phyloP scores from a whole-genome alignment of 2,113 vertebrate species.

The Beaufortia kweichowensis region DNA sequence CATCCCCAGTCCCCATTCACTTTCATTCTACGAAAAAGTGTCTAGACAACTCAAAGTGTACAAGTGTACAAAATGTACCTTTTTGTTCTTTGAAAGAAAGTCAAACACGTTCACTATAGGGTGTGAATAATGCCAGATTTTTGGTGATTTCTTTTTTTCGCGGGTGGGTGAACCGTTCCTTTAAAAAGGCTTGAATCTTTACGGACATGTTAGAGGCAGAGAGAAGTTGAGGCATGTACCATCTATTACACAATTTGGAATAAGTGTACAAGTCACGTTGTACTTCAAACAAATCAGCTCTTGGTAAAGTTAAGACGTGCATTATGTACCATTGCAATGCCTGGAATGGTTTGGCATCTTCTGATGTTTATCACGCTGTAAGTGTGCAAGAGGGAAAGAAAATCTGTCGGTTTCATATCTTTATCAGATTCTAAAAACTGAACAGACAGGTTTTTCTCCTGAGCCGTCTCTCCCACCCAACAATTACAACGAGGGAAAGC shows the following conservation, averaged over 20 bases:
- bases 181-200: neutral
- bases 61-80: no score
- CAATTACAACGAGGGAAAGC: slow-evolving; percentile 47
- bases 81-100: no score
- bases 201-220: neutral
- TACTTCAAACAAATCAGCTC: slow-evolving; percentile 9
- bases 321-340: neutral
- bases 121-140: no score
- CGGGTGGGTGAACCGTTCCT: no score
- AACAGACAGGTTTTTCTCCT: slow-evolving; percentile 51
- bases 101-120: no score
- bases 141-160: no score
- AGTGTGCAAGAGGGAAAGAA: slow-evolving; percentile 2
- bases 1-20: no score
- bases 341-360: neutral
- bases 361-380: slow-evolving; percentile 35
- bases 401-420: slow-evolving; percentile 15
- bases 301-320: slow-evolving; percentile 17
- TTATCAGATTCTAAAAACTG: slow-evolving; percentile 52
- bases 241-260: neutral
- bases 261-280: neutral
- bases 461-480: slow-evolving; percentile 11
- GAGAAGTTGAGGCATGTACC: slow-evolving; percentile 12
- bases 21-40: neutral
- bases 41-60: no score